Base-by-base conservation (phyloP, 2,888 invertebrate species). In the Orgyia antiqua region DNA sequence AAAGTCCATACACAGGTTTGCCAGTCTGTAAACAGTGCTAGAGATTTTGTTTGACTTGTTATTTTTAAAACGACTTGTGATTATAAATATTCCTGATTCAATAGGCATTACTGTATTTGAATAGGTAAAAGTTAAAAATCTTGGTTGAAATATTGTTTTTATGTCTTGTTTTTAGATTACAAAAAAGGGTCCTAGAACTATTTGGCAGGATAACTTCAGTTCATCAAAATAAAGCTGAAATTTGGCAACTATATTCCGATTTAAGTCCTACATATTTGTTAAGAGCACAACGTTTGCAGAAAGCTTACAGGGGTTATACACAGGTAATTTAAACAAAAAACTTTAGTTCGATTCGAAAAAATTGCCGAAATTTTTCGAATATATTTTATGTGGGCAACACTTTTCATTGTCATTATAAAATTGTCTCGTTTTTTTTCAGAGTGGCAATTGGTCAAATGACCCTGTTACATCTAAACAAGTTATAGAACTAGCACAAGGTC, bases 241-340 rank as follows among this genome's bases (percentile, higher is more conserved):
- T 96, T 4, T 97, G 97, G 97, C 90, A 92, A 57, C 65, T 95
- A 36, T 95, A 97, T 55, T 93, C 95, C 0, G 87, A 92, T 48
- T 67, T 95, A 36, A 90, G 92, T 11, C 84, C 89, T 1, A 88
- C 88, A 0, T 75, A 87, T 9, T 60, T 90, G 12, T 70, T 90
- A 13, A 88, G 87, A 48, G 89, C 90, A 1, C 94, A 95, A 58
- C 90, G 93, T 36, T 82, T 96, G 10, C 91, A 94, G 45, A 91
- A 93, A 64, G 92, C 95, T 0, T 93, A 94, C 62, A 89, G 92
- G 30, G 91, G 92, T 0, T 89, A 88, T 42, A 91, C 92, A n/a
- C 90, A 92, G 67, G 88, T 90, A 48, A 33, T 10, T 32, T 27
- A n/a, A n/a, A n/a, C n/a, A n/a, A n/a, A n/a, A n/a, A n/a, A n/a